Percentiles rank a stretch among this genome's conserved stretches.
Evolutionary conservation across 1,140 invertebrate genomes (phyloP).

Genomic region (Eurosta solidaginis): DNA sequence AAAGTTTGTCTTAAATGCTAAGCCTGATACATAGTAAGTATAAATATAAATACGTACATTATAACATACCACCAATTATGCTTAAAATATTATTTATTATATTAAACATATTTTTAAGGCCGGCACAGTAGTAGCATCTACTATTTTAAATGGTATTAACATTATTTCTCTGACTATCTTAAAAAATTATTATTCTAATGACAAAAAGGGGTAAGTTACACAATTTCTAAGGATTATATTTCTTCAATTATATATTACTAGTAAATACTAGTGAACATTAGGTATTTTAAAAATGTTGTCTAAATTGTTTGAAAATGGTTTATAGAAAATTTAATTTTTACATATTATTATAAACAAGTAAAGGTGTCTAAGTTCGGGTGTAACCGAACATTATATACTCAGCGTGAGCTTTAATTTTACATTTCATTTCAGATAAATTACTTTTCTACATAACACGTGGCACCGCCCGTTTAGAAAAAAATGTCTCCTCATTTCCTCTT

Average conservation of each 20-base stretch:
- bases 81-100: neutral
- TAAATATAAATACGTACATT: no score
- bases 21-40: no score
- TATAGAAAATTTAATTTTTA: neutral
- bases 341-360: neutral
- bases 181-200: neutral
- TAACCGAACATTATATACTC: no score
- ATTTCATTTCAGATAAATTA: no score
- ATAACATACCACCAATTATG: neutral
- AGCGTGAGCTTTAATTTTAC: no score
- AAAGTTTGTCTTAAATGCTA: no score
- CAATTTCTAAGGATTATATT: neutral
- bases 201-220: conserved; percentile 1
- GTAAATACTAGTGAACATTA: neutral
- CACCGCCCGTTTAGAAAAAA: no score
- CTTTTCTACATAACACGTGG: no score
- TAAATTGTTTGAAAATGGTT: neutral
- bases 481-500: no score
- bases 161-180: neutral
- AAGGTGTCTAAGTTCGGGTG: no score
- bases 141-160: neutral
- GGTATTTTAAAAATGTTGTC: neutral
- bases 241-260: neutral
- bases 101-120: conserved; percentile 30
- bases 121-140: conserved; percentile 34